These are phyloP conservation scores for Eufriesea mexicana DNA, from an alignment of 1,140 invertebrate species.

Conservation along the genomic window DNA sequence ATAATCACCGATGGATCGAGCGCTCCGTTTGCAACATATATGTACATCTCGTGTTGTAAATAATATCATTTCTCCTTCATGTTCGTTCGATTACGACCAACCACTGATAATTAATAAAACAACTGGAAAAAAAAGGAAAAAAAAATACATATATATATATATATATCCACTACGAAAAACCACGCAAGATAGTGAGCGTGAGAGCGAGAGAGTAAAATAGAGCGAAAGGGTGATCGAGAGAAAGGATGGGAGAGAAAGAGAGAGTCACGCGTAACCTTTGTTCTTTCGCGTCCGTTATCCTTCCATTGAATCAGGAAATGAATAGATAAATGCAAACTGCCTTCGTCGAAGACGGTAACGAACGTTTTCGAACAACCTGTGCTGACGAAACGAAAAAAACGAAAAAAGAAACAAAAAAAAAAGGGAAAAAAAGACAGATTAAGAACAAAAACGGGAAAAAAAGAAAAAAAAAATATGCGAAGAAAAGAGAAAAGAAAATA, in stretches of 20 bases:
- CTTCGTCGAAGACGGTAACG: constrained; percentile 56
- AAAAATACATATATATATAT: neutral
- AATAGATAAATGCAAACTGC: constrained; percentile 28
- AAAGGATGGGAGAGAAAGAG: neutral
- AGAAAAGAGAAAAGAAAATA: constrained; percentile 42
- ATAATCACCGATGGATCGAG: neutral
- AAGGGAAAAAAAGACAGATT: neutral
- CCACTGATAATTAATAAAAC: constrained; percentile 32
- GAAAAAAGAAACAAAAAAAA: neutral
- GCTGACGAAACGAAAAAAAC: constrained; percentile 35
- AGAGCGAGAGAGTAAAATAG: constrained; percentile 7
- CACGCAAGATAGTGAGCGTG: constrained; percentile 19
- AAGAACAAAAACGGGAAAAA: constrained; percentile 29
- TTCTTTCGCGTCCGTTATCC: constrained; percentile 22
- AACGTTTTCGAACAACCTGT: constrained; percentile 48
- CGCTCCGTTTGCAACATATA: neutral
- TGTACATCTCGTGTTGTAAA: constrained; percentile 70
- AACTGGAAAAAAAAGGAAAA: neutral
- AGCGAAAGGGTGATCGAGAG: constrained; percentile 9
- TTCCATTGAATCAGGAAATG: neutral
- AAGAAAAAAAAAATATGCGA: neutral
- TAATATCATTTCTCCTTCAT: constrained; percentile 69
- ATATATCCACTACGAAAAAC: neutral
- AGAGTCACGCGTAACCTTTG: constrained; percentile 8
- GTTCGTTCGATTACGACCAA: constrained; percentile 54